Evolutionary conservation across 2,113 vertebrate genomes (phyloP).

Genomic region (Pluvianellus socialis): DNA sequence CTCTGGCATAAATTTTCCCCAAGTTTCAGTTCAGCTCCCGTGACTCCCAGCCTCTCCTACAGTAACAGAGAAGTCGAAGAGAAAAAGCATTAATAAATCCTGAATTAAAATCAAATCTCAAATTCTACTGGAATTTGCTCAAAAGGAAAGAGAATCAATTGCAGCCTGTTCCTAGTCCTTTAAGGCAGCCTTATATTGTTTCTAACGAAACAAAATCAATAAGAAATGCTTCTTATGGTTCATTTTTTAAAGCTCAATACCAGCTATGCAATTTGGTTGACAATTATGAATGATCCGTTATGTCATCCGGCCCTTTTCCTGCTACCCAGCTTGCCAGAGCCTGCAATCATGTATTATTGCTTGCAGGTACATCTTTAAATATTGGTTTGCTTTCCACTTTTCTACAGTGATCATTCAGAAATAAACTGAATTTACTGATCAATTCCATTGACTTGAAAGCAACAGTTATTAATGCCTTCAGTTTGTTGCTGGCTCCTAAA

Average conservation of each 20-base stretch:
- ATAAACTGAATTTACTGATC: conserved; percentile 79
- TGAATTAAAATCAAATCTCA: conserved; percentile 52
- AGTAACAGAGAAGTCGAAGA: not conserved
- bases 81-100: conserved; percentile 50
- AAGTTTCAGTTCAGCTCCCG: not conserved
- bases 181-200: conserved; percentile 79
- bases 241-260: conserved; percentile 82
- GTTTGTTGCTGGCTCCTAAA: conserved; percentile 73
- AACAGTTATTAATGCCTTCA: conserved; percentile 76
- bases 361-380: conserved; percentile 56
- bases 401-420: conserved; percentile 71
- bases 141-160: conserved; percentile 79
- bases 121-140: conserved; percentile 71
- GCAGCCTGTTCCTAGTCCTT: conserved; percentile 73
- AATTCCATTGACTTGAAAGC: conserved; percentile 78
- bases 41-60: not conserved
- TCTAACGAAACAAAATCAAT: conserved; percentile 85
- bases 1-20: not conserved
- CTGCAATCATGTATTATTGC: conserved; percentile 73
- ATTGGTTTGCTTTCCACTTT: conserved; percentile 74
- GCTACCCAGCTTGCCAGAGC: conserved; percentile 59
- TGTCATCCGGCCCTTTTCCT: conserved; percentile 66
- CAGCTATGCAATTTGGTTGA: conserved; percentile 85
- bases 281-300: conserved; percentile 87
- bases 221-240: conserved; percentile 81